Evolutionary conservation across 2,797 vertebrate genomes (phyloP), one percentile per base, ranked within the genome.

Genomic region (Geotrypetes seraphini): DNA sequence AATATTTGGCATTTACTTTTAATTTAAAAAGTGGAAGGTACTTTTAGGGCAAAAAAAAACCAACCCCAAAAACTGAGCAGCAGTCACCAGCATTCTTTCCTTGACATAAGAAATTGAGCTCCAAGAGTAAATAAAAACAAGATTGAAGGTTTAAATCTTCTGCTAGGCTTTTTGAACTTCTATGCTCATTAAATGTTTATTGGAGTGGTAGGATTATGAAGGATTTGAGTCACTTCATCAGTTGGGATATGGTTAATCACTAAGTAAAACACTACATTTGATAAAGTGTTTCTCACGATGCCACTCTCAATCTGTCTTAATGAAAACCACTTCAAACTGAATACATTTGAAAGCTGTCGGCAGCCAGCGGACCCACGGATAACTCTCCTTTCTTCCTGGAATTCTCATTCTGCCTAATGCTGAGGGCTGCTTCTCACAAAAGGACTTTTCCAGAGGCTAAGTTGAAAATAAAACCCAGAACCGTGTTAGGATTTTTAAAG

Each of bases 261-360:
- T 94, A 95, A 97, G 93, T 94, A 99, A 97, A 99, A 97, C 91
- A 99, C 90, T 94, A 89, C 89, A 95, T 93, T 91, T 94, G 92
- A 97, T 99, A 91, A 97, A 94, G 92, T 97, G 91, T 97, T 97
- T 97, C 91, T 97, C 85, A 89, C 90, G 80, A 88, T 85, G 90
- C 91, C 89, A 75, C 84, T 84, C 89, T 89, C 91, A 92, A 91
- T 93, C 89, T 90, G 84, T 91, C 90, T 97, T 98, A 97, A 97
- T 97, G 93, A 99, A 96, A 97, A 92, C 83, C 72, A 55, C 77
- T 91, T 90, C 84, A 86, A 78, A 81, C 86, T 85, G 82, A 80
- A 78, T 89, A 89, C 81, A 86, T 81, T 73, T 84, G 86, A 90
- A 88, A 92, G 73, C 69, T 71, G 73, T 84, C 78, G 58, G 56